Evolutionary conservation across 2,888 invertebrate species (phyloP), one percentile per base, ranked within the genome.

Genomic region (Deroplatys truncata): DNA sequence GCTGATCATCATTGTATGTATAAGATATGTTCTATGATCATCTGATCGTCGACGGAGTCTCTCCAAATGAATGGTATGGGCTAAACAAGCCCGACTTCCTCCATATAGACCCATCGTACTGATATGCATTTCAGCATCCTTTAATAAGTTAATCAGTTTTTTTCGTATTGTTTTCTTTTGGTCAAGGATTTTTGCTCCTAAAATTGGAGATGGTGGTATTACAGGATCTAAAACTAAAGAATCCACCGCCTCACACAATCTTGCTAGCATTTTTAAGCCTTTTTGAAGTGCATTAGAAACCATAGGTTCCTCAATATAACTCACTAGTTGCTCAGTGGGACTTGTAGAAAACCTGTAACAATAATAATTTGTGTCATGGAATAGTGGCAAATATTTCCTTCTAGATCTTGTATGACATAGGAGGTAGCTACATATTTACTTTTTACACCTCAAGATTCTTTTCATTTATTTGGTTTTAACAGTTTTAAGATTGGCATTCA

Each of bases 51-150:
- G 94, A 91, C 95, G 96, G 28, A 96, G 93, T 15, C 95, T 93
- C 92, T 97, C 96, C 15, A 97, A 92, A 85, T 96, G 94, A 29
- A 97, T 94, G 3, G 95, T 93, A 89, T 96, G 94, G 0, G 96
- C 94, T 2, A 96, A 92, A 13, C 96, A 93, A 0, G 95, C 94
- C 90, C 96, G 93, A 16, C 82, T 86, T 0, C 95, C 96, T 0
- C 96, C 96, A 92, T 95, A 97, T 10, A 94, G 92, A 0, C 95
- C 95, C 82, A 94, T 92, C 84, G 95, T 94, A 0, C 93, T 89
- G 88, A 96, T 92, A 89, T 95, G 95, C 84, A 92, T 92, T 9
- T 93, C 85, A 91, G 96, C 94, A 49, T 95, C 94, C 0, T 87
- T 87, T 0, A 96, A 90, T 92, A 95, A 93, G 89, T 94, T 94